Evolutionary conservation across 2,113 vertebrate genomes (phyloP), one percentile per base, ranked within the genome.

Genomic region (Clarias batrachus): DNA sequence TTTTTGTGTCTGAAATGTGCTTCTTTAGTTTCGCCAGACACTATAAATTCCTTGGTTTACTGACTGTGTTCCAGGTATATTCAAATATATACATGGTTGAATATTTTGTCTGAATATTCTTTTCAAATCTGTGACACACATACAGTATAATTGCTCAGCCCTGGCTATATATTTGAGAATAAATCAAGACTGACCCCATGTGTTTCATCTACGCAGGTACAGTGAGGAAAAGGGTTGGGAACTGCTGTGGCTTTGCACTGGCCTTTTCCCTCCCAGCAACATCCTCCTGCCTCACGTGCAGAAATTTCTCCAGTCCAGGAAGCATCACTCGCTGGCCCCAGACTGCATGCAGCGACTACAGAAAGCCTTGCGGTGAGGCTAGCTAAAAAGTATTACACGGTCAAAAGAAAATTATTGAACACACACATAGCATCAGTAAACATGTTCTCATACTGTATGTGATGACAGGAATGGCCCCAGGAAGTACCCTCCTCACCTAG

Each of bases 201-300:
- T 79, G 84, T 68, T 81, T 21, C 54, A 68, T 33, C 3, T 63
- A 37, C 63, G 33, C 77, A 90, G 89, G 66, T 90, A 86, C 90
- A 99, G 98, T 1, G 98, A 99, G 91, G 98, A 99, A 89, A 97
- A 97, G 88, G 98, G 98, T 90, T 99, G 98, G 98, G 98, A 99
- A 91, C 93, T 99, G 59, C 93, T 99, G 13, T 99, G 98, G 98
- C 88, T 99, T 89, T 97, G 97, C 76, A 97, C 96, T 0, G 98
- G 98, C 73, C 96, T 99, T 88, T 98, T 96, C 81, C 96, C 98
- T 3, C 98, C 98, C 0, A 98, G 97, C 88, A 98, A 96, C 81
- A 89, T 96, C 52, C 96, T 99, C 81, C 93, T 99, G 89, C 97
- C 97, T 0, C 98, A 99, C 0, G 95, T 98, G 85, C 98, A 99